Conservation (phyloP, 2,888 invertebrate species). For the Meandrusa payeni region DNA sequence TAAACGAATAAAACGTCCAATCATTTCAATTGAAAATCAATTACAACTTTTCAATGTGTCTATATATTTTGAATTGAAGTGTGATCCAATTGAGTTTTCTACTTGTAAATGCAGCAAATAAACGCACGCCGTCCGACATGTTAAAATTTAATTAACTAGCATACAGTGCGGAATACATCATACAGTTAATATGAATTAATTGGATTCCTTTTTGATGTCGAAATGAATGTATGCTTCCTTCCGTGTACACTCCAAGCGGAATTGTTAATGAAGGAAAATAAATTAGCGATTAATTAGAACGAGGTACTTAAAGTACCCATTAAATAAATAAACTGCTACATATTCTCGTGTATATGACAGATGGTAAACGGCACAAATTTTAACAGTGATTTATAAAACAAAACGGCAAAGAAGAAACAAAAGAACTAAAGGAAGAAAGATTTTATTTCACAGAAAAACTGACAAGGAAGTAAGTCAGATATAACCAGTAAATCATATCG, state of each 20-base stretch:
- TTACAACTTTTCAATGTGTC: constrained; percentile 29
- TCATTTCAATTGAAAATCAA: constrained; percentile 24
- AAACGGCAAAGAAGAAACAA: no score
- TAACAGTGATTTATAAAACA: no score
- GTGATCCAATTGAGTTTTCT: constrained; percentile 47
- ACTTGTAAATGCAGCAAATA: constrained; percentile 50
- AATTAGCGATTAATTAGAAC: constrained; percentile 15
- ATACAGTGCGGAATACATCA: constrained; percentile 36
- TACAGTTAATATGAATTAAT: constrained; percentile 33
- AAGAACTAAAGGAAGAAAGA: no score
- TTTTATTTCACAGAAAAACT: no score
- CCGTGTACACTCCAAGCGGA: constrained; percentile 17
- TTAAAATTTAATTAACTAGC: constrained; percentile 47
- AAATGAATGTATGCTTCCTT: constrained; percentile 26
- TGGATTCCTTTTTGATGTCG: constrained; percentile 23
- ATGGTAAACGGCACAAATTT: no score
- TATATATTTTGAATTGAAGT: constrained; percentile 35
- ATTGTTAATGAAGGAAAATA: constrained; percentile 16
- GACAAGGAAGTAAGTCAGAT: no score
- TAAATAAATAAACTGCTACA: constrained; percentile 5
- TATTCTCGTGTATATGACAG: not conserved
- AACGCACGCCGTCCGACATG: constrained; percentile 40
- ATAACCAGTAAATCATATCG: no score
- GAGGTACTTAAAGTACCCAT: not conserved
- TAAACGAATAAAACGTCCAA: constrained; percentile 2